Base-by-base conservation (phyloP, 2,888 invertebrate genomes). In the Tuberolachnus salignus region DNA sequence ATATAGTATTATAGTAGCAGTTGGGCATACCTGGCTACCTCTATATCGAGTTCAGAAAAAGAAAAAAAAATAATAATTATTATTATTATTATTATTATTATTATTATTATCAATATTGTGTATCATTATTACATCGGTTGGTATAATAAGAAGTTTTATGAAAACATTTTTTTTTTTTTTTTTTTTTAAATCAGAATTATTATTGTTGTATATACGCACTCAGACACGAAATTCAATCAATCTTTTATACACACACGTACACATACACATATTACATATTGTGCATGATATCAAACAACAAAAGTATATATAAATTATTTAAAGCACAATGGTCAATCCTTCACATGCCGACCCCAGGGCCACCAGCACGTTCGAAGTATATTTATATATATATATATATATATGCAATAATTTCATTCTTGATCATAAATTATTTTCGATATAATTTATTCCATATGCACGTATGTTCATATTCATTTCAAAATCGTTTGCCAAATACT, bases 271-370 rank as follows among this genome's bases (percentile, higher is more conserved):
- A 66, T 26, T 67, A 49, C 11, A 49, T 3, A 23, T n/a, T n/a
- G 51, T 23, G 21, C 21, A 23, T 46, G 10, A 53, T 64, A 74
- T 64, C 53, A 53, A 23, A 74, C 63, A 74, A 63, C 53, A 74
- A 74, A 72, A 74, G 64, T 74, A 64, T 53, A 53, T 74, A 64
- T 53, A 64, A 64, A 74, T 74, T 74, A 42, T 64, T 74, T 44
- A 53, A 74, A 53, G 63, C 63, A 74, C 63, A 74, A 74, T 74
- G 73, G 73, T 74, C 73, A 74, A 74, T 64, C 63, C 53, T 74
- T 74, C 73, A 74, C 23, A 53, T 74, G 73, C 73, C 72, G 72
- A 73, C 72, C 72, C 61, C 73, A 11, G 73, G 73, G 73, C 73
- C 51, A 74, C 73, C 73, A 23, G 21, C 49, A 21, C 70, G 42